phyloP scores from a whole-genome alignment of 1,140 invertebrate genomes.

The Metaphire vulgaris region DNA sequence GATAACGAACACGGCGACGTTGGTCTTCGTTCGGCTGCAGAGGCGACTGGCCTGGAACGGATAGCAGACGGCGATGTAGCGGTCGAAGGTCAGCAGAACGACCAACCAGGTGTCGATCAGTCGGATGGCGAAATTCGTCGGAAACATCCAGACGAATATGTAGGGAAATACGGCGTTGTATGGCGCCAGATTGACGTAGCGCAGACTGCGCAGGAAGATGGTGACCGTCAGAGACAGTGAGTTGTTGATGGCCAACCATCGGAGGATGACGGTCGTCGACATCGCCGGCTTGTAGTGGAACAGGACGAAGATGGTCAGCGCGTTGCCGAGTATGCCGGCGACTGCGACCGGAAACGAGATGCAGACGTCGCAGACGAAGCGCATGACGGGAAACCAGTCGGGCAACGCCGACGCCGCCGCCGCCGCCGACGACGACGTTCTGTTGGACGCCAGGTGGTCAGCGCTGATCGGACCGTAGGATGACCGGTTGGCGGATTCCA shows the following conservation, averaged over 20 bases:
- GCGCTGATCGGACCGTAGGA: too few relatives aligned
- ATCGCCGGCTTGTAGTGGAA: conserved; percentile 24
- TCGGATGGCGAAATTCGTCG: conserved; percentile 22
- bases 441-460: too few relatives aligned
- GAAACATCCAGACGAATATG: conserved; percentile 27
- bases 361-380: conserved; percentile 27
- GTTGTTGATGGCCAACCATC: conserved; percentile 19
- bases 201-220: conserved; percentile 16
- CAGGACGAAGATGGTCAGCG: conserved; percentile 22
- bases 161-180: conserved; percentile 8
- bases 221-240: conserved; percentile 9
- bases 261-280: conserved; percentile 21
- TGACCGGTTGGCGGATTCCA: too few relatives aligned
- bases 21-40: conserved; percentile 16
- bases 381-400: too few relatives aligned
- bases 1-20: conserved; percentile 16
- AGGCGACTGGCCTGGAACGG: conserved; percentile 26
- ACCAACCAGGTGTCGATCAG: conserved; percentile 24
- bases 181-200: conserved; percentile 9
- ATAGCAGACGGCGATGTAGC: conserved; percentile 29
- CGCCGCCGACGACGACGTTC: too few relatives aligned
- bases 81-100: conserved; percentile 26
- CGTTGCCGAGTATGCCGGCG: conserved; percentile 27
- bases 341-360: conserved; percentile 19
- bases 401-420: too few relatives aligned